phyloP scores from a whole-genome alignment of 2,797 vertebrate genomes.

The Gymnoscopelus braueri region DNA sequence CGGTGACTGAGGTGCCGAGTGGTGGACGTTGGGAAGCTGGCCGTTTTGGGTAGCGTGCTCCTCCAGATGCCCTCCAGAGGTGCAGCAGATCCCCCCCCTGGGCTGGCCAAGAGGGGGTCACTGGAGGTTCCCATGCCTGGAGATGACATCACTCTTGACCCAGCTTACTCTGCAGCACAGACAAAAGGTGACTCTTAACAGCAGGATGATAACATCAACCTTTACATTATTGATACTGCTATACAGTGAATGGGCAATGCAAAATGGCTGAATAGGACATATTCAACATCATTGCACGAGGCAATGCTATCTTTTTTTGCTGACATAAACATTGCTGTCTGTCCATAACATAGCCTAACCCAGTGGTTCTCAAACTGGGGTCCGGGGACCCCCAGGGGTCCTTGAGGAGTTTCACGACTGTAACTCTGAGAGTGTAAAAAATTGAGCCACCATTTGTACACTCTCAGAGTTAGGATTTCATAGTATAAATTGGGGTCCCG shows the following conservation, averaged over 20 bases:
- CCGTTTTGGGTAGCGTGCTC: constrained; percentile 81
- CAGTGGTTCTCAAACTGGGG: too few relatives aligned
- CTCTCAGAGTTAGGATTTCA: too few relatives aligned
- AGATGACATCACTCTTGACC: constrained; percentile 82
- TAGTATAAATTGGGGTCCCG: too few relatives aligned
- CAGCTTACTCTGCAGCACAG: constrained; percentile 56
- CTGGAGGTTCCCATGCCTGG: constrained; percentile 84
- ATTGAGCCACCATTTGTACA: too few relatives aligned
- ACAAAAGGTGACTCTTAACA: constrained; percentile 8
- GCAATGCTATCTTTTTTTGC: too few relatives aligned
- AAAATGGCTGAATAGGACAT: constrained; percentile 26
- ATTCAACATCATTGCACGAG: constrained; percentile 34
- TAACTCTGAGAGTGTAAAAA: too few relatives aligned
- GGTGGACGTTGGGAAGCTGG: constrained; percentile 85
- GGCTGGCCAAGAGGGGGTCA: constrained; percentile 83
- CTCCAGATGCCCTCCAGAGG: constrained; percentile 80
- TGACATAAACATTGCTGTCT: too few relatives aligned
- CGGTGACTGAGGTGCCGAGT: constrained; percentile 93
- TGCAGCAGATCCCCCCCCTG: constrained; percentile 72
- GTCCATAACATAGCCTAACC: too few relatives aligned
- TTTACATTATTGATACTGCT: not conserved
- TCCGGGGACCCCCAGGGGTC: too few relatives aligned
- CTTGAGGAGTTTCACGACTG: too few relatives aligned
- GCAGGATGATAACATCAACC: constrained; percentile 5
- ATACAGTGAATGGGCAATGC: too few relatives aligned